These are phyloP conservation scores for Phylloscopus trochiloides DNA, from an alignment of 2,113 vertebrate genomes.

Conservation along the genomic window DNA sequence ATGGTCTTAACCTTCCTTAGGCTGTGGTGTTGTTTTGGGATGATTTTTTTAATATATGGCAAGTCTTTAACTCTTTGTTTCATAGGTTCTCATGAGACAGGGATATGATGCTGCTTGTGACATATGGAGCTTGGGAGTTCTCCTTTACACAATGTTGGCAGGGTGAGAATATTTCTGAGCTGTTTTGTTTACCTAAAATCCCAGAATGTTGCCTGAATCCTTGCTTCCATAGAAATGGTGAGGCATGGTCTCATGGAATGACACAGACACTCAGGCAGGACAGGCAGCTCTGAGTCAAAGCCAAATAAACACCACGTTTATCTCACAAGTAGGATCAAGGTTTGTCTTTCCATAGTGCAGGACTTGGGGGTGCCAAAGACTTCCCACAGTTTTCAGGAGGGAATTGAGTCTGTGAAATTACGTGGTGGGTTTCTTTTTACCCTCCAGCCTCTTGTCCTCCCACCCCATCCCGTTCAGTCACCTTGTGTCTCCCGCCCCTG, in stretches of 20 bases:
- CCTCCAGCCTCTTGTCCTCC: background rate
- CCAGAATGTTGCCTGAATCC: background rate
- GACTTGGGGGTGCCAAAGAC: background rate
- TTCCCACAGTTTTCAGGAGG: background rate
- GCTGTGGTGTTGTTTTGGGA: background rate
- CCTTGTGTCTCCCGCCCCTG: background rate
- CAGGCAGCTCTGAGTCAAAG: background rate
- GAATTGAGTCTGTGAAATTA: background rate
- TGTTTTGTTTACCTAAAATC: conserved; percentile 9
- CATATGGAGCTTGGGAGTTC: conserved; percentile 89
- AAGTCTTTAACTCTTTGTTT: conserved; percentile 5
- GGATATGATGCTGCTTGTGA: conserved; percentile 90
- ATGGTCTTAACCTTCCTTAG: background rate
- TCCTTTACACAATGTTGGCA: conserved; percentile 87
- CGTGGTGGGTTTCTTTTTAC: background rate
- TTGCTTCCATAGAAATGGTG: background rate
- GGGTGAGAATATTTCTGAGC: conserved; percentile 72
- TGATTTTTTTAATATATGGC: background rate
- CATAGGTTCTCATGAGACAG: conserved; percentile 86
- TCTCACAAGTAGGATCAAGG: background rate
- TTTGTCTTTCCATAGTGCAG: background rate
- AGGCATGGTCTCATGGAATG: background rate
- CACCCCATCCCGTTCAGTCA: background rate
- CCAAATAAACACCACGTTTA: background rate
- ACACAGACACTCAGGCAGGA: background rate